phyloP scores from a whole-genome alignment of 1,140 invertebrate genomes.

The Asobara japonica region DNA sequence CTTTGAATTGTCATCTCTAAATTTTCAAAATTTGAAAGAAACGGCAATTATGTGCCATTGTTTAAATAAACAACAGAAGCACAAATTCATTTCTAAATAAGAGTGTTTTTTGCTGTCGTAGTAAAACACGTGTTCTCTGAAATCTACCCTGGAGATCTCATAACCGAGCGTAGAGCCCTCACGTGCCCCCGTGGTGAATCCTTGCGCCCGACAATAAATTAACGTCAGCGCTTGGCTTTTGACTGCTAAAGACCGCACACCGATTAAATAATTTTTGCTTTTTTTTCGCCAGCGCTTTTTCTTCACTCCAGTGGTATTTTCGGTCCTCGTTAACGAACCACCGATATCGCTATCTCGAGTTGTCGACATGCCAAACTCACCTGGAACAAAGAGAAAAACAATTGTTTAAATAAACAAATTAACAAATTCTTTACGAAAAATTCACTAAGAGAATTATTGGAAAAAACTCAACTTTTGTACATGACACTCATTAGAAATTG shows the following conservation, averaged over 20 bases:
- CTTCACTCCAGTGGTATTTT: not conserved
- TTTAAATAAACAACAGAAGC: too few relatives aligned
- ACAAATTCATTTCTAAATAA: too few relatives aligned
- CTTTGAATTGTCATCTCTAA: too few relatives aligned
- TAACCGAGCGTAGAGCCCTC: slow-evolving; percentile 3
- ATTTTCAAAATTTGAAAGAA: too few relatives aligned
- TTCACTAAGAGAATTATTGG: not conserved
- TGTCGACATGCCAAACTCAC: not conserved
- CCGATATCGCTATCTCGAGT: not conserved
- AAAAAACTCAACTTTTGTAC: too few relatives aligned
- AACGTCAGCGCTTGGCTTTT: slow-evolving; percentile 3
- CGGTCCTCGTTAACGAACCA: not conserved
- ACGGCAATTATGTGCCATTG: too few relatives aligned
- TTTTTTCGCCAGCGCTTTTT: not conserved
- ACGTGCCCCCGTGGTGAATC: slow-evolving; percentile 12
- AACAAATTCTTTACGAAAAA: not conserved
- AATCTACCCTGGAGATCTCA: slow-evolving; percentile 7
- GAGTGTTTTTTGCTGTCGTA: not conserved
- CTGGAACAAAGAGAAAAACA: not conserved
- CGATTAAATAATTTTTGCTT: slow-evolving; percentile 8
- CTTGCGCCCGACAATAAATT: not conserved
- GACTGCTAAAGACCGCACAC: slow-evolving; percentile 5
- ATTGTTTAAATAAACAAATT: not conserved
- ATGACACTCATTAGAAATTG: too few relatives aligned
- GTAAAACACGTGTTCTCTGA: slow-evolving; percentile 11